Evolutionary conservation across 1,140 invertebrate genomes (phyloP), one percentile per base, ranked within the genome.

Genomic region (Geopemphigus sp.): DNA sequence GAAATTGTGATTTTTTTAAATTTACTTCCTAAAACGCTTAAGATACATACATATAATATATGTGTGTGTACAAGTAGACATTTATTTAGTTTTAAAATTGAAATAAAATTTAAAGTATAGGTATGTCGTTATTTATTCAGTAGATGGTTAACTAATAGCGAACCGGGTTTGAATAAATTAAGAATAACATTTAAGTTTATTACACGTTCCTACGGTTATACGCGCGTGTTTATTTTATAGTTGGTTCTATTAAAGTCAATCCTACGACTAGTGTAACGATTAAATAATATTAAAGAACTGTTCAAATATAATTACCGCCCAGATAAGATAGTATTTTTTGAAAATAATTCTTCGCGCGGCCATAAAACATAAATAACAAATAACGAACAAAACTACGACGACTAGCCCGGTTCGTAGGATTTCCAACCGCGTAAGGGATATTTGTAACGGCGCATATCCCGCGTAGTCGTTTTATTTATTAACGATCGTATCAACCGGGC

Each of bases 321-420:
- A 66, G n/a, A 66, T 66, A 66, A 66, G n/a, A 66, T 66, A 66
- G 22, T 66, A 45, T 45, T 66, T 66, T 66, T 45, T n/a, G n/a
- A 39, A 63, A 63, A 19, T 32, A 63, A 6, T 24, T 66, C n/a
- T 66, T 66, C 15, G 11, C 17, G n/a, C 11, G 47, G 14, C 8
- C 5, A 17, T 66, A 66, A 15, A 66, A 24, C 5, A 45, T 47
- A 19, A 10, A 39, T 22, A 66, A 64, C 10, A 66, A 66, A 45
- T 66, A 45, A 22, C 47, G 47, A 8, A 45, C 12, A 50, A n/a
- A 15, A 45, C 5, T 50, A 50, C n/a, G 15, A 45, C 14, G 5
- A 66, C n/a, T 19, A 66, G 8, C 61, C 1, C 2, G 11, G 19
- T 29, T 63, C 8, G 10, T 24, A 12, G 10, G 19, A 29, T 63